phyloP scores from a whole-genome alignment of 2,797 vertebrate species.

The Trichosurus vulpecula region DNA sequence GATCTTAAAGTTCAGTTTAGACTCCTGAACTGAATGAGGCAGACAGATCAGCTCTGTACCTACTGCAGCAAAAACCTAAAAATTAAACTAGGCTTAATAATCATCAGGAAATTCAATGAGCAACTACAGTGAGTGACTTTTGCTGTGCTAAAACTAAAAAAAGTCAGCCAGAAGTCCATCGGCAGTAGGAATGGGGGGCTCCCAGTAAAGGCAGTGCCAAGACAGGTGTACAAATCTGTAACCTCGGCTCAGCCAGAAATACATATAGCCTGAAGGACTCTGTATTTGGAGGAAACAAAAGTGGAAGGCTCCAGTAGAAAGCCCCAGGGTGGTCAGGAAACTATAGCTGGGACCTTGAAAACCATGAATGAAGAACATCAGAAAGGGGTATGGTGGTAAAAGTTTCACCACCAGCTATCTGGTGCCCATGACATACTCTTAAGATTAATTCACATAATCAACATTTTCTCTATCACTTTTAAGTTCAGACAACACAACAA shows the following conservation, averaged over 20 bases:
- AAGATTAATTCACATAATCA: not conserved
- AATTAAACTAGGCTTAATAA: not conserved
- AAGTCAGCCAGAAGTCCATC: not conserved
- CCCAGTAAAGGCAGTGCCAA: not conserved
- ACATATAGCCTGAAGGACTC: not conserved
- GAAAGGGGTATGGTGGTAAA: not conserved
- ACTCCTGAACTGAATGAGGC: not conserved
- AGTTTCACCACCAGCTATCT: not conserved
- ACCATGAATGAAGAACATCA: not conserved
- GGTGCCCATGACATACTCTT: not conserved
- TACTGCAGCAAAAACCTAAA: not conserved
- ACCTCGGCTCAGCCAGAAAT: not conserved
- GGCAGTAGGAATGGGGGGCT: not conserved
- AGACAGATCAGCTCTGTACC: not conserved
- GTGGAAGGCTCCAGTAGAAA: not conserved
- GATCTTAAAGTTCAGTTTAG: not conserved
- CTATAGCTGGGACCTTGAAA: not conserved
- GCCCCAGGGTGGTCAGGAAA: not conserved
- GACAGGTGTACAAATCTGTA: not conserved
- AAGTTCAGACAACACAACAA: not conserved
- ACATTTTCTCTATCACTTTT: not conserved
- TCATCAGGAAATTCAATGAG: not conserved
- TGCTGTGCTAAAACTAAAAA: not conserved
- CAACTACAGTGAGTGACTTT: not conserved
- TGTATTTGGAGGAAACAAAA: not conserved